Evolutionary conservation across 2,888 invertebrate species (phyloP).

Genomic region (Enchytraeus crypticus): DNA sequence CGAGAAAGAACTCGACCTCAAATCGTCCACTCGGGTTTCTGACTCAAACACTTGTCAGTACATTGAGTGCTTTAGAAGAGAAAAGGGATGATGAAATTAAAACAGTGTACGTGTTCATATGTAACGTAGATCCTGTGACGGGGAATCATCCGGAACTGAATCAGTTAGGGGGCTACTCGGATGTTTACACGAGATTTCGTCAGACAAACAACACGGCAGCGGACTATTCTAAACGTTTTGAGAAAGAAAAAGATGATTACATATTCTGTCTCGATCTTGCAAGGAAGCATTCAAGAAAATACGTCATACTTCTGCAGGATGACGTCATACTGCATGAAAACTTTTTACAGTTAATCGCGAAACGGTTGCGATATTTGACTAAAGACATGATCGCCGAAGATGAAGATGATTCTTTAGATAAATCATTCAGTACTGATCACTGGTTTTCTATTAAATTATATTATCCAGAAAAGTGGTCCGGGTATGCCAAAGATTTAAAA

Average conservation of each 20-base stretch:
- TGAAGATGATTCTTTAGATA: too few species aligned
- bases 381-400: neutral
- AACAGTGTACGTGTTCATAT: neutral
- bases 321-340: neutral
- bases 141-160: neutral
- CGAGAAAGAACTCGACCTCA: neutral
- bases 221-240: slow-evolving; percentile 22
- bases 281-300: slow-evolving; percentile 30
- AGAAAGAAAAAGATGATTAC: slow-evolving; percentile 45
- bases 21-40: neutral
- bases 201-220: neutral
- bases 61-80: neutral
- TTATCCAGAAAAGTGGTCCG: slow-evolving; percentile 29
- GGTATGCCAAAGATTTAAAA: slow-evolving; percentile 16
- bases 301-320: slow-evolving; percentile 18
- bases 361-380: neutral
- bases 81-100: neutral
- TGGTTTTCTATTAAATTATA: slow-evolving; percentile 30
- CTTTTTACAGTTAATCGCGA: neutral
- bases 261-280: slow-evolving; percentile 37
- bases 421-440: neutral
- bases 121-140: neutral
- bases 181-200: neutral
- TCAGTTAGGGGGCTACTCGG: neutral
- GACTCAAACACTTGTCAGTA: neutral